Base-by-base conservation (phyloP, 2,888 invertebrate species). In the Megamerina dolium region DNA sequence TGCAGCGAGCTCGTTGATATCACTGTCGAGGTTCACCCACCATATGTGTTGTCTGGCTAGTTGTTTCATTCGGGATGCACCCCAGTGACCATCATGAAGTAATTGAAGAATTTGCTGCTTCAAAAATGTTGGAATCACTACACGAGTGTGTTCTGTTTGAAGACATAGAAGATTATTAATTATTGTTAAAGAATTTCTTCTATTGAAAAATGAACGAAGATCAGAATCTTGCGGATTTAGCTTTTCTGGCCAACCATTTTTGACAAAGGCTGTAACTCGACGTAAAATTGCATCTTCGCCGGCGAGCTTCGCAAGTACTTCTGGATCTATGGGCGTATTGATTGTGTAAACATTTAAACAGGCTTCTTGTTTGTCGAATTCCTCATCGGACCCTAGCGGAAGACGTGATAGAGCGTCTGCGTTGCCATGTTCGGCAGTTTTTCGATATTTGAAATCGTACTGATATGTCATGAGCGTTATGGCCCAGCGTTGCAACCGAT, bases 11-110 rank as follows among this genome's bases (percentile, higher is more conserved):
- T 35, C 13, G 19, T 10, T 27, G 3, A 47, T 43, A 6, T 47
- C 43, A 3, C 35, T 19, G 18, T 46, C 46, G 6, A 50, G 48
- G 14, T 42, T 37, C 4, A 35, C 31, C 44, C 46, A 40, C 50
- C 48, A 48, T 3, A 42, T 29, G 19, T 46, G 35, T 32, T 42
- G 46, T 31, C 46, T 31, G n/a, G 39, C 42, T 19, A 46, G 35
- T 9, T 37, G 38, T 20, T 45, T 45, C 46, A 46, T 46, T 31
- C 30, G 41, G 5, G 32, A 27, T 14, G 38, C 31, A 18, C 41
- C 47, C 37, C 37, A 43, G 16, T 43, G 43, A 4, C 41, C 47
- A 34, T 47, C 43, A 34, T 42, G 42, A 21, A 47, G 20, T 4
- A 48, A 13, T 12, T 37, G 6, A 12, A 48, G 19, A 38, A 41